A percentile compares a stretch with the other conserved stretches of the same genome.
Conservation (phyloP, 2,797 vertebrate genomes). For the Malacoraja senta region DNA sequence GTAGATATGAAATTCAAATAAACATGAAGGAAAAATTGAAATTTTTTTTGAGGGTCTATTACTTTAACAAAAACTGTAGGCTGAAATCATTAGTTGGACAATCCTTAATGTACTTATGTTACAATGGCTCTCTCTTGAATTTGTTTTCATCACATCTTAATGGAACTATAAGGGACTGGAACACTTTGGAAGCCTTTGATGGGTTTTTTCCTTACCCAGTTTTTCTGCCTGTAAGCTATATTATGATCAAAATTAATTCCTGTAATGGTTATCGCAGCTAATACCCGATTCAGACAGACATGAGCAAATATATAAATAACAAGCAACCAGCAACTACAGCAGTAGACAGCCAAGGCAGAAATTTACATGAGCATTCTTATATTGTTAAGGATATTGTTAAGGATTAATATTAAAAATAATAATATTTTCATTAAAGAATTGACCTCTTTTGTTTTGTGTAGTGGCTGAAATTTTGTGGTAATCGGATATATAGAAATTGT, state of each 20-base stretch:
- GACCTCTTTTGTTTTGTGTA: not conserved
- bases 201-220: not conserved
- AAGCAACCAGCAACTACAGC: not conserved
- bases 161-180: not conserved
- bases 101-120: not conserved
- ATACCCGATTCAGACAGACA: not conserved
- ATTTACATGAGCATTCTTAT: not conserved
- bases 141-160: not conserved
- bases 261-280: not conserved
- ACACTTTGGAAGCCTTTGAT: not conserved
- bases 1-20: not conserved
- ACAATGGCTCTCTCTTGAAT: not conserved
- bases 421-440: not conserved
- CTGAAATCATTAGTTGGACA: not conserved
- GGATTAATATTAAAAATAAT: not conserved
- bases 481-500: not conserved
- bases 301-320: not conserved
- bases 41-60: not conserved
- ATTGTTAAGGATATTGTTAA: not conserved
- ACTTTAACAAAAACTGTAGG: not conserved
- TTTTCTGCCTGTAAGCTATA: not conserved
- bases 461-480: not conserved
- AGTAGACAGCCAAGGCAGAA: not conserved
- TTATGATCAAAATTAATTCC: not conserved
- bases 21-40: constrained; percentile 12